A percentile compares a stretch with the other conserved stretches of the same genome.
These are phyloP conservation scores for Asbolus verrucosus DNA, from an alignment of 1,140 invertebrate species.

Conservation along the genomic window DNA sequence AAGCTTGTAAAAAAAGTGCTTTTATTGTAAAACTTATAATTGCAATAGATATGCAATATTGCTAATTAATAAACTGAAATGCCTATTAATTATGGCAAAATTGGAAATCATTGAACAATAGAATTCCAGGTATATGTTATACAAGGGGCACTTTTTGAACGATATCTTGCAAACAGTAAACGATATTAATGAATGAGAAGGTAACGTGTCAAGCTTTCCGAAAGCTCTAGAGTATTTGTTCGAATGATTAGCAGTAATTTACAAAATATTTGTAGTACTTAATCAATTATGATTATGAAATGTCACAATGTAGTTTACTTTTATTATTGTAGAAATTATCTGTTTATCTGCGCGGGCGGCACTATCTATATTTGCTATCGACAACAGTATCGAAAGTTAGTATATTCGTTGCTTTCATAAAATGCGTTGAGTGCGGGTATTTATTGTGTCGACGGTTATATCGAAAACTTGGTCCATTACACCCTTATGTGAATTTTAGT, in stretches of 20 bases:
- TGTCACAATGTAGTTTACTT: slow-evolving; percentile 28
- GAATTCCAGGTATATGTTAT: too few relatives aligned
- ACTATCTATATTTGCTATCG: slow-evolving; percentile 45
- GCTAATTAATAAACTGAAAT: too few relatives aligned
- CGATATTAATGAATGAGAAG: too few relatives aligned
- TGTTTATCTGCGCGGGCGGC: slow-evolving; percentile 46
- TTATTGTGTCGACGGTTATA: slow-evolving; percentile 27
- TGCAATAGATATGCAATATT: too few relatives aligned
- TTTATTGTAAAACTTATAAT: too few relatives aligned
- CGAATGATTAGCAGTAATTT: slow-evolving; percentile 8
- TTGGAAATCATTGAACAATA: too few relatives aligned
- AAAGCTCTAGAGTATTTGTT: too few relatives aligned
- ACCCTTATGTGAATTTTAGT: slow-evolving; percentile 3
- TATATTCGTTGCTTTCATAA: slow-evolving; percentile 44
- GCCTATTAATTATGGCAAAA: too few relatives aligned
- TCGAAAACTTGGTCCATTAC: slow-evolving; percentile 6
- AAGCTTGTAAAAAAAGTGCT: too few relatives aligned
- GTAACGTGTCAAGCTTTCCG: too few relatives aligned
- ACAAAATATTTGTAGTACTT: slow-evolving; percentile 6
- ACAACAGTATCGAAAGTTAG: slow-evolving; percentile 42
- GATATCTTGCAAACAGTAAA: too few relatives aligned
- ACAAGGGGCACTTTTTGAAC: too few relatives aligned
- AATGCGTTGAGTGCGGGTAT: slow-evolving; percentile 37
- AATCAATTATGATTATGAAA: slow-evolving; percentile 42
- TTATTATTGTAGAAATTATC: slow-evolving; percentile 43